phyloP scores from a whole-genome alignment of 2,797 vertebrate genomes.

The Sebastes nivosus region DNA sequence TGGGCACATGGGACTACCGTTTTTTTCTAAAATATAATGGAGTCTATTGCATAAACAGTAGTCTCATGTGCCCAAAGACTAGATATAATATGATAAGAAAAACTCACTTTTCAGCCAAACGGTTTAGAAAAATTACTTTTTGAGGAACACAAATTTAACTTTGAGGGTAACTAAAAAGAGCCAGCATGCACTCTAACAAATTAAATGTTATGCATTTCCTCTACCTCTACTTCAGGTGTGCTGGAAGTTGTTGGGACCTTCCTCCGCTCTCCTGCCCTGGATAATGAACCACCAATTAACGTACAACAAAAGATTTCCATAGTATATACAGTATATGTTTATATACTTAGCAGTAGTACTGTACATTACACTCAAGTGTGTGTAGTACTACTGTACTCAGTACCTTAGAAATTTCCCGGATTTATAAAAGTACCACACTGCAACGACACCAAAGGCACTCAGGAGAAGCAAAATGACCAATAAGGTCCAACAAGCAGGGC shows the following conservation, averaged over 20 bases:
- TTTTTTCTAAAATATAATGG: no score
- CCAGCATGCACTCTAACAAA: no score
- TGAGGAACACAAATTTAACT: no score
- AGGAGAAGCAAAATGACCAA: not conserved
- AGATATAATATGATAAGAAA: no score
- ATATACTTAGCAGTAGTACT: not conserved
- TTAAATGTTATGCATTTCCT: no score
- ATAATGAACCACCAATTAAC: not conserved
- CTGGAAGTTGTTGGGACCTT: no score
- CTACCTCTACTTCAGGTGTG: not conserved
- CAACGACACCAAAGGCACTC: not conserved
- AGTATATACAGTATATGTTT: not conserved
- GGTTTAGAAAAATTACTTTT: no score
- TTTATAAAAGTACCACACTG: not conserved
- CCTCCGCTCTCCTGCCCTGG: no score
- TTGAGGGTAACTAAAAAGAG: not conserved
- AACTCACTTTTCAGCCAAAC: no score
- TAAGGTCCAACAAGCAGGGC: not conserved
- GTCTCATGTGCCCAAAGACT: no score
- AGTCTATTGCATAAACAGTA: no score
- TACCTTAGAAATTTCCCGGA: not conserved
- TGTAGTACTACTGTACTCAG: accelerated
- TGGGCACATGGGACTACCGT: no score
- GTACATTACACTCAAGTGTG: not conserved
- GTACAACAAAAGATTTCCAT: not conserved